These are phyloP conservation scores for Allobates femoralis DNA, from an alignment of 2,797 vertebrate species.

Conservation along the genomic window DNA sequence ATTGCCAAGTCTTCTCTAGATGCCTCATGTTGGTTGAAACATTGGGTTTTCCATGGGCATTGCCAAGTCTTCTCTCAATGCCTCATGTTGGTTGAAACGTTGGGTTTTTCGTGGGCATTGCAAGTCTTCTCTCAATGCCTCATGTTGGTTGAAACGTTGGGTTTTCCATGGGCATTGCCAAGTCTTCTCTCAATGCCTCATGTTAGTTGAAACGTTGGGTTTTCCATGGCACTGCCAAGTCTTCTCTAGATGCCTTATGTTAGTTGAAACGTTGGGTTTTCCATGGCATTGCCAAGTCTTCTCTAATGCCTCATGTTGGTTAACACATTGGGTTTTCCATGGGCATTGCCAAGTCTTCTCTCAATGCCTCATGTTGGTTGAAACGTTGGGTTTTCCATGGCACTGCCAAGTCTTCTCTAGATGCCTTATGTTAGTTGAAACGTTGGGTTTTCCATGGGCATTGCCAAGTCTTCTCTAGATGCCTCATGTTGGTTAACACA, in stretches of 20 bases:
- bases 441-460: not conserved
- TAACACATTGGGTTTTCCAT: not conserved
- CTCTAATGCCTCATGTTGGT: not conserved
- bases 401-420: not conserved
- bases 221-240: not conserved
- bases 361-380: not conserved
- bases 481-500: not conserved
- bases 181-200: not conserved
- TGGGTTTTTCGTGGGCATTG: not conserved
- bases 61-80: not conserved
- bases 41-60: not conserved
- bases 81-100: not conserved
- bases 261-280: not conserved
- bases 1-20: not conserved
- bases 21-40: not conserved
- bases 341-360: not conserved
- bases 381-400: not conserved
- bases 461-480: not conserved
- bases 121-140: not conserved
- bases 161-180: not conserved
- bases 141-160: not conserved
- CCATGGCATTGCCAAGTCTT: not conserved
- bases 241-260: not conserved
- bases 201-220: not conserved
- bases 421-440: not conserved